These are phyloP conservation scores for Lepidurus arcticus DNA, from an alignment of 1,140 invertebrate species.

Conservation along the genomic window DNA sequence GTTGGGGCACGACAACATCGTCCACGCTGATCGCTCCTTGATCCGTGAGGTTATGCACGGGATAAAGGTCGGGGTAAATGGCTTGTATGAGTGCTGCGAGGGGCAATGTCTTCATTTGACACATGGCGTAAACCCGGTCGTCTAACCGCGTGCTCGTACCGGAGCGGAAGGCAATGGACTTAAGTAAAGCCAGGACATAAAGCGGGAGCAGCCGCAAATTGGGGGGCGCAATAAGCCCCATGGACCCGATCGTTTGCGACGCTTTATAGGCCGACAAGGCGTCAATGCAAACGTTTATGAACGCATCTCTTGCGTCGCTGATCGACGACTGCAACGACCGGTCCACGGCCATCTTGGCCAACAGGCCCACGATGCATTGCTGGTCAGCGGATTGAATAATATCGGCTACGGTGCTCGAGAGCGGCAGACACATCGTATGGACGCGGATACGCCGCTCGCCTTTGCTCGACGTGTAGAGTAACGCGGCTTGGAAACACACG, in stretches of 20 bases:
- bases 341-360: slow-evolving; percentile 97
- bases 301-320: slow-evolving; percentile 88
- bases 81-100: slow-evolving; percentile 70
- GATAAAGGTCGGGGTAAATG: slow-evolving; percentile 91
- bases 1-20: slow-evolving; percentile 44
- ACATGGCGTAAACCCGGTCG: slow-evolving; percentile 88
- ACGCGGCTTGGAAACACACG: slow-evolving; percentile 95
- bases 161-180: slow-evolving; percentile 79
- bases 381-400: slow-evolving; percentile 90
- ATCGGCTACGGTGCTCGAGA: slow-evolving; percentile 74
- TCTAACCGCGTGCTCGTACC: slow-evolving; percentile 82
- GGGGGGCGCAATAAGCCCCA: slow-evolving; percentile 64
- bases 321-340: slow-evolving; percentile 76
- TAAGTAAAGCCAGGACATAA: slow-evolving; percentile 84
- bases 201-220: slow-evolving; percentile 76
- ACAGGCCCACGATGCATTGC: slow-evolving; percentile 83
- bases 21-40: slow-evolving; percentile 44
- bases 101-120: slow-evolving; percentile 85
- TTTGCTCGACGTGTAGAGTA: slow-evolving; percentile 96
- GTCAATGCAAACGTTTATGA: slow-evolving; percentile 92
- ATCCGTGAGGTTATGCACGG: slow-evolving; percentile 70
- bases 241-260: slow-evolving; percentile 54
- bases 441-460: slow-evolving; percentile 95
- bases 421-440: slow-evolving; percentile 91
- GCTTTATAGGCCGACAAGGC: slow-evolving; percentile 74